Evolutionary conservation across 2,888 invertebrate species (phyloP).

Genomic region (Gonocerus acuteangulatus): DNA sequence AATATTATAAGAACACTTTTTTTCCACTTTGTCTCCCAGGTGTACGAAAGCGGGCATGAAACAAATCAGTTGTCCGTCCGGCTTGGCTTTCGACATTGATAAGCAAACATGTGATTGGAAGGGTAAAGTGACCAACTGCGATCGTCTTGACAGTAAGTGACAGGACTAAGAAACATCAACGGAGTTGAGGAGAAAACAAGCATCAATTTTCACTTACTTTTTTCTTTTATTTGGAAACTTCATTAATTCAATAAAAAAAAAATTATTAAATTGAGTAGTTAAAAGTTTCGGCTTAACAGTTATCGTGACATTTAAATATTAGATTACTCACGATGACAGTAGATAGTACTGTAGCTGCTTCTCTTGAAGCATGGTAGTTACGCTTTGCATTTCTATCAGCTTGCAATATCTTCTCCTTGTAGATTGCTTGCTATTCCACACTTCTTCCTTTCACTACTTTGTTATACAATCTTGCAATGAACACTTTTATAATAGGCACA

Average conservation of each 20-base stretch:
- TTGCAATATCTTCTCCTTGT: not conserved
- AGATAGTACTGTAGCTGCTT: not conserved
- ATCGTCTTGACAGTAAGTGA: constrained; percentile 88
- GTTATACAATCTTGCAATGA: not conserved
- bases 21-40: constrained; percentile 50
- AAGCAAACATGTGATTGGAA: constrained; percentile 98
- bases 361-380: not conserved
- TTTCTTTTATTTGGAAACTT: not conserved
- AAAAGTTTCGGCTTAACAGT: constrained; percentile 6
- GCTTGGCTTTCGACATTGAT: constrained; percentile 94
- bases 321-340: constrained; percentile 2
- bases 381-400: not conserved
- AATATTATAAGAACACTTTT: not conserved
- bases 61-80: constrained; percentile 94
- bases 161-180: not conserved
- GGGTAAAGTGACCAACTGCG: constrained; percentile 94
- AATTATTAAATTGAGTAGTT: not conserved
- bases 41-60: constrained; percentile 92
- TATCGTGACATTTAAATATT: not conserved
- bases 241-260: not conserved
- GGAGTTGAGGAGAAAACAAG: not conserved
- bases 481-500: not conserved
- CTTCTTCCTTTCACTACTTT: not conserved
- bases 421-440: not conserved
- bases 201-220: not conserved